Evolutionary conservation across 2,888 invertebrate species (phyloP).

Genomic region (Nomada lathburiana): DNA sequence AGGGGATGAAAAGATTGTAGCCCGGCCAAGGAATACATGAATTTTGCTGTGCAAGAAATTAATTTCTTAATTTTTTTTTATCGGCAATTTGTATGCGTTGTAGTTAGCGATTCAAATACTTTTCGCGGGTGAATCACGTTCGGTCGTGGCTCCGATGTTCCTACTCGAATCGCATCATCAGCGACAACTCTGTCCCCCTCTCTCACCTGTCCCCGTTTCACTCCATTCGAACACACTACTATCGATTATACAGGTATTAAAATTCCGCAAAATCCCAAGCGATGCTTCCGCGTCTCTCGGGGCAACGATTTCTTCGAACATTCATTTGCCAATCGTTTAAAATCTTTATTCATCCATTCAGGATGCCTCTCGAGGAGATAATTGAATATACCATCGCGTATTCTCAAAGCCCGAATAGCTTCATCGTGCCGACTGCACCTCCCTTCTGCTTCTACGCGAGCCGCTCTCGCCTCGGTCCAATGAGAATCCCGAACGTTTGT

Average conservation of each 20-base stretch:
- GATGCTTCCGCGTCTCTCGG: conserved; percentile 9
- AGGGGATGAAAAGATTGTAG: no score
- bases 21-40: no score
- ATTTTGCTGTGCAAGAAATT: no score
- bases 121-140: conserved; percentile 53
- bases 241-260: conserved; percentile 31
- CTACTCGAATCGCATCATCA: conserved; percentile 26
- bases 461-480: not conserved
- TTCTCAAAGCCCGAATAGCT: conserved; percentile 21
- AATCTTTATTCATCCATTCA: conserved; percentile 8
- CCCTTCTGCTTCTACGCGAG: not conserved
- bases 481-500: no score
- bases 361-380: not conserved
- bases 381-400: conserved; percentile 22
- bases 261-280: conserved; percentile 24
- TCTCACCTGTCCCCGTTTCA: not conserved
- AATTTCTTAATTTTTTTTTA: conserved; percentile 38
- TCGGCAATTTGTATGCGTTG: conserved; percentile 49
- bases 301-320: conserved; percentile 26
- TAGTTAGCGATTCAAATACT: conserved; percentile 36
- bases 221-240: not conserved
- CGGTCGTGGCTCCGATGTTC: conserved; percentile 26
- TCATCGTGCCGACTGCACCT: not conserved
- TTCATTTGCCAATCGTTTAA: conserved; percentile 7
- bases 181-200: not conserved